Conservation (phyloP, 2,797 vertebrate genomes). For the Mormyrops boulengeri region DNA sequence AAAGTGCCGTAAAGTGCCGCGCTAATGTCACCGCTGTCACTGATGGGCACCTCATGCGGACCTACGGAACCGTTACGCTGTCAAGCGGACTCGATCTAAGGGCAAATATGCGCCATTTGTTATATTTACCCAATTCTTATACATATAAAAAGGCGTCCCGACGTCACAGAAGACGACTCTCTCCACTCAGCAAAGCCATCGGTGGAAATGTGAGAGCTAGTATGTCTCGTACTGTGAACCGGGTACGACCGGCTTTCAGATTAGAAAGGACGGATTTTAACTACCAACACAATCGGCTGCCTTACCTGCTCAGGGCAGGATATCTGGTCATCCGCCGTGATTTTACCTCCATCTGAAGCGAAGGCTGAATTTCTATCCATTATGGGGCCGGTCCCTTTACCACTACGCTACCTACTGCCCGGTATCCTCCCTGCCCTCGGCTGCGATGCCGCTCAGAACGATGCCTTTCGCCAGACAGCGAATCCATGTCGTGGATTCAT, state of each 20-base stretch:
- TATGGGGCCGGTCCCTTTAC: not conserved
- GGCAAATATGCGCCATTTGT: not conserved
- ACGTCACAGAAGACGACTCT: not conserved
- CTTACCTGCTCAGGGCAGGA: not conserved
- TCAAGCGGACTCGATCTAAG: not conserved
- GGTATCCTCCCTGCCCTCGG: not conserved
- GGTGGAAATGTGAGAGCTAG: not conserved
- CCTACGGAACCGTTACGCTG: not conserved
- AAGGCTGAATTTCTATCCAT: not conserved
- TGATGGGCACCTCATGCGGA: not conserved
- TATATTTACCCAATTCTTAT: not conserved
- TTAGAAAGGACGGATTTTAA: not conserved
- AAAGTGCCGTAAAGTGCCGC: not conserved
- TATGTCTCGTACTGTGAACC: not conserved
- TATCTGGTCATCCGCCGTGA: not conserved
- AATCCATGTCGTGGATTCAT: not conserved
- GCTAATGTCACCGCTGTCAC: not conserved
- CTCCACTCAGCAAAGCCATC: not conserved
- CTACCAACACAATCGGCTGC: not conserved
- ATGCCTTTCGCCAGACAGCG: not conserved
- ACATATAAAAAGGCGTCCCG: not conserved
- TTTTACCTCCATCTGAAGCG: not conserved
- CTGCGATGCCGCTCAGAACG: not conserved
- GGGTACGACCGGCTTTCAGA: not conserved
- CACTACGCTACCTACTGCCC: not conserved